Evolutionary conservation across 2,797 vertebrate genomes (phyloP).

Genomic region (Poecilia gillii): DNA sequence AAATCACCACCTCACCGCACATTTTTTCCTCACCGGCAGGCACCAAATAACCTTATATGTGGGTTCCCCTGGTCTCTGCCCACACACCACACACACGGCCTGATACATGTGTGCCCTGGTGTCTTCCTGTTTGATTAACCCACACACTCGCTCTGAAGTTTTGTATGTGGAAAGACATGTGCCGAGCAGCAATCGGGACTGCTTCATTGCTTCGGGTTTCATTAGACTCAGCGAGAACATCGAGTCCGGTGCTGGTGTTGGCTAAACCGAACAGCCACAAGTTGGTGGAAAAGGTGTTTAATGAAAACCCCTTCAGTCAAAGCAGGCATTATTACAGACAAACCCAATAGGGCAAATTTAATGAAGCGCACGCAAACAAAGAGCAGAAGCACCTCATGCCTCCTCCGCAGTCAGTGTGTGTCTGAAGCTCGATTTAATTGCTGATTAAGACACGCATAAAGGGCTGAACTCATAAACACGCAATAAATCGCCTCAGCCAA

Average conservation of each 20-base stretch:
- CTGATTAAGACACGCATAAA: constrained; percentile 52
- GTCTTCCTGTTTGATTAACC: constrained; percentile 58
- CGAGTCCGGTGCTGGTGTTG: background rate
- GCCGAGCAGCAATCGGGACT: constrained; percentile 39
- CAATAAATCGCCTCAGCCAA: constrained; percentile 39
- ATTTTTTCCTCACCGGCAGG: constrained; percentile 19
- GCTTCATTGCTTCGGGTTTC: constrained; percentile 41
- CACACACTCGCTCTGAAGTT: constrained; percentile 57
- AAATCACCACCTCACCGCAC: constrained; percentile 24
- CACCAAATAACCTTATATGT: constrained; percentile 49
- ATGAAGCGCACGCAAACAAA: constrained; percentile 31
- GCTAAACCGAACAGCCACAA: constrained; percentile 25
- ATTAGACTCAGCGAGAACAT: constrained; percentile 31
- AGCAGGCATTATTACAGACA: background rate
- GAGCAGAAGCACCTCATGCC: constrained; percentile 16
- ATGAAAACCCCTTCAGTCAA: constrained; percentile 21
- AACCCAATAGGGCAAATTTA: constrained; percentile 27
- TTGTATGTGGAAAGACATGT: constrained; percentile 52
- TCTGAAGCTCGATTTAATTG: constrained; percentile 45
- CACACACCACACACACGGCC: constrained; percentile 46
- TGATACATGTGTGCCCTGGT: constrained; percentile 42
- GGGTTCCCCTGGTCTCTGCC: constrained; percentile 31
- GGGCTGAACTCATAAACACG: constrained; percentile 43
- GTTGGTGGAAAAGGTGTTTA: constrained; percentile 26
- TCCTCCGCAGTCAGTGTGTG: constrained; percentile 28